Evolutionary conservation across 2,113 vertebrate species (phyloP).

Genomic region (Percina caprodes): DNA sequence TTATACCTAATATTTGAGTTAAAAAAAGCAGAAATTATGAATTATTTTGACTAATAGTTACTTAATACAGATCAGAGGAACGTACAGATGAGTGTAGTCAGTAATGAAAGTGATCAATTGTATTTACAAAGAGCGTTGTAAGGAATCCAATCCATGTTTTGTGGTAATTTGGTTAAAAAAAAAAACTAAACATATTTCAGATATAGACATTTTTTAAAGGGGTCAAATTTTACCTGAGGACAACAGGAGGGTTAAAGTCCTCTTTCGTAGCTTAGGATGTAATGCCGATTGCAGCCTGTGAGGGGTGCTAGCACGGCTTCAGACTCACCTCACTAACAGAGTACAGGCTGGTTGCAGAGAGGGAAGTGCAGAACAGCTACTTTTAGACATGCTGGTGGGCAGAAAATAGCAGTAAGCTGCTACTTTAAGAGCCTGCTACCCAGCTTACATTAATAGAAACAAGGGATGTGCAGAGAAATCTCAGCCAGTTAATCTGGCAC

Average conservation of each 20-base stretch:
- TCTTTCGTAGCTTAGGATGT: background rate
- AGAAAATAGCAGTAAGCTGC: constrained; percentile 33
- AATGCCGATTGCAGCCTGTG: background rate
- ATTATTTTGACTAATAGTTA: too few species aligned
- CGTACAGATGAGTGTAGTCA: too few species aligned
- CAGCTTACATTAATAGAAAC: constrained; percentile 31
- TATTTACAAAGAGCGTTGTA: too few species aligned
- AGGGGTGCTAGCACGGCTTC: background rate
- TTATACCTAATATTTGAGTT: too few species aligned
- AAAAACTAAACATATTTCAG: too few species aligned
- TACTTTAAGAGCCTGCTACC: constrained; percentile 23
- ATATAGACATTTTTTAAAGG: too few species aligned
- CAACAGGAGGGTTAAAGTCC: background rate
- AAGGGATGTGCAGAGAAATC: constrained; percentile 16
- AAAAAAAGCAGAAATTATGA: too few species aligned
- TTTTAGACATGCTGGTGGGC: constrained; percentile 19
- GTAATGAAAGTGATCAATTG: too few species aligned
- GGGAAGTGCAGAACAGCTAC: background rate
- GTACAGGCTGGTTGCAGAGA: background rate
- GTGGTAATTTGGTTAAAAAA: too few species aligned
- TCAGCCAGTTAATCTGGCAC: constrained; percentile 38
- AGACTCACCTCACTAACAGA: background rate
- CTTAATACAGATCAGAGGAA: too few species aligned
- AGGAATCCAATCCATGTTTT: too few species aligned
- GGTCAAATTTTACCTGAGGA: too few species aligned